Base-by-base conservation (phyloP, 1,140 invertebrate species). In the Drosophila serrata region DNA sequence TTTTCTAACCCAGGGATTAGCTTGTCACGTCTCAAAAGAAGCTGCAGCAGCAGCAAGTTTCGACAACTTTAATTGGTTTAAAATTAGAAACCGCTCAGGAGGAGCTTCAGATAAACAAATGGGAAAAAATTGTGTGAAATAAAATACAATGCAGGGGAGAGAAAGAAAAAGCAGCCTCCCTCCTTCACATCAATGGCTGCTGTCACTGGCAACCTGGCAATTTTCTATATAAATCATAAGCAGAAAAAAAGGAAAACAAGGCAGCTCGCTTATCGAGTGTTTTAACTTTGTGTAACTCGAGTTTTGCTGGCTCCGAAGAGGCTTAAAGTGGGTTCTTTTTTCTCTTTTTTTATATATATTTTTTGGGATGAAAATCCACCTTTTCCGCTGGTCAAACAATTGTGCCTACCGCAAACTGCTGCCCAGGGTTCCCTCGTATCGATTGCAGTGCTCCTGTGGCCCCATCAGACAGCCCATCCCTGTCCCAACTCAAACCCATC, bases 61-160 rank as follows among this genome's bases (percentile, higher is more conserved):
- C 51, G 72, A 78, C 77, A 84, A 88, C 85, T 88, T 88, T 84
- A 88, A 88, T 88, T 84, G 76, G 76, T 84, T 88, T 88, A 84
- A 88, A 88, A 88, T 88, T 88, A 84, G 61, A 88, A 77, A 73
- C 43, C 48, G 33, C 62, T 58, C 48, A 1, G 22, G 45, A 39
- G 19, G 43, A 49, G 15, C 9, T 4, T 37, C 2, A 19, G 79
- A 73, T 76, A 86, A 87, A 64, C 62, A 82, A 87, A 87, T 79
- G 70, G 43, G 17, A 22, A 29, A 29, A 46, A 69, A 82, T 58
- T 87, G 65, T 87, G 84, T 72, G 75, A 78, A 82, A 82, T 48
- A 61, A 73, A 68, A 73, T 65, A 53, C 56, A 48, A n/a, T n/a
- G 22, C 24, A 29, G 48, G 22, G 55, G 11, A 19, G 15, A 37